Conservation (phyloP, 2,888 invertebrate genomes). For the Xanthorhoe designata region DNA sequence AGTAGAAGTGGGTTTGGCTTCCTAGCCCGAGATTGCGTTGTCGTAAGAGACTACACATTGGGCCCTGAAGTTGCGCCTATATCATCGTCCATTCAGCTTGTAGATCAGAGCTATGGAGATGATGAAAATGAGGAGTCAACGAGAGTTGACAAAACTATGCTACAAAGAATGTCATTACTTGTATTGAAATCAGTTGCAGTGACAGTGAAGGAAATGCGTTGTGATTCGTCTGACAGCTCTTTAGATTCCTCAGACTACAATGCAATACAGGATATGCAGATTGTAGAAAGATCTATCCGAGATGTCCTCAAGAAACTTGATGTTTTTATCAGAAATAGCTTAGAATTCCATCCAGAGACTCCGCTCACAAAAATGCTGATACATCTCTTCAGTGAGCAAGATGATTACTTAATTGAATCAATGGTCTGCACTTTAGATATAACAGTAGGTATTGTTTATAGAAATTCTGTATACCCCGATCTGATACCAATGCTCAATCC, state of each 20-base stretch:
- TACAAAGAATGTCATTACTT: constrained; percentile 94
- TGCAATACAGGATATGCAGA: constrained; percentile 95
- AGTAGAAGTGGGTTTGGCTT: constrained; percentile 79
- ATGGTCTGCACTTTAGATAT: constrained; percentile 97
- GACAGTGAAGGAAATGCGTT: constrained; percentile 95
- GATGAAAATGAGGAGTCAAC: constrained; percentile 70
- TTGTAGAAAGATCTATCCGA: constrained; percentile 93
- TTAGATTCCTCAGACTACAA: constrained; percentile 94
- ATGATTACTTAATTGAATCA: constrained; percentile 95
- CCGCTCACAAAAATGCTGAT: constrained; percentile 95
- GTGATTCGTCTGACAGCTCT: constrained; percentile 94
- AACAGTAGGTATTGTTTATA: constrained; percentile 93
- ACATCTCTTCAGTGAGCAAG: constrained; percentile 95
- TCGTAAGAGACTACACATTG: constrained; percentile 70
- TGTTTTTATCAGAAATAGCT: constrained; percentile 91
- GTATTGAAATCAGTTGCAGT: constrained; percentile 95
- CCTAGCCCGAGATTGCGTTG: constrained; percentile 73
- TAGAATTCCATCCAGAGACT: constrained; percentile 95
- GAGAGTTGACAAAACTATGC: constrained; percentile 90
- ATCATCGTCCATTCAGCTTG: constrained; percentile 72
- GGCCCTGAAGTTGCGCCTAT: constrained; percentile 68
- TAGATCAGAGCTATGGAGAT: constrained; percentile 79
- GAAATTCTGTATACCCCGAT: constrained; percentile 92
- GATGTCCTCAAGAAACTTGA: constrained; percentile 94
- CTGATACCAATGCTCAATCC: constrained; percentile 94